phyloP scores from a whole-genome alignment of 2,888 invertebrate genomes.

The Cephus runcator region DNA sequence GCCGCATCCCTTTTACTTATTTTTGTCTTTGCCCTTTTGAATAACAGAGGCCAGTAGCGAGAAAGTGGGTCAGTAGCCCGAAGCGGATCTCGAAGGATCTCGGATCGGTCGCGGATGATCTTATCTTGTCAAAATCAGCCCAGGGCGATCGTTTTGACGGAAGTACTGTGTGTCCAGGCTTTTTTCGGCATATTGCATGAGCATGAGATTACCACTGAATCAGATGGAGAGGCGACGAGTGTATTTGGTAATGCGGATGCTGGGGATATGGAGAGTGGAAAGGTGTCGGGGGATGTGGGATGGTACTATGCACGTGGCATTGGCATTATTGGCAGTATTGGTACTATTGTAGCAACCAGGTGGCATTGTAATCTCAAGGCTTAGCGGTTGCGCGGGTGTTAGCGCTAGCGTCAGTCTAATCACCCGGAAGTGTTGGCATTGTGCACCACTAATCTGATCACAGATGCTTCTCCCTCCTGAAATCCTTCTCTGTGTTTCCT shows the following conservation, averaged over 20 bases:
- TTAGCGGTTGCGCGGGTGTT: constrained; percentile 13
- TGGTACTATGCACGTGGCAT: not conserved
- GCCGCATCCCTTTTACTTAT: constrained; percentile 19
- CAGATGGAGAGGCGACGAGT: not conserved
- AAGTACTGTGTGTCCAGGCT: not conserved
- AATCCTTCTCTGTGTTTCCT: not conserved
- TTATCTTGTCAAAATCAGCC: not conserved
- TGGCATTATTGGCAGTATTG: constrained; percentile 11
- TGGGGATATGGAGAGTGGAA: not conserved
- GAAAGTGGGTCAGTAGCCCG: not conserved
- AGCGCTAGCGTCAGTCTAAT: constrained; percentile 41
- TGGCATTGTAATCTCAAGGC: constrained; percentile 35
- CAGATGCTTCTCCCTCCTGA: constrained; percentile 43
- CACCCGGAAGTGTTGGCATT: constrained; percentile 49
- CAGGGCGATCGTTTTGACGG: not conserved
- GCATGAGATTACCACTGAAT: not conserved
- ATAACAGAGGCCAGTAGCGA: not conserved
- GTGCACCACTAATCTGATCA: constrained; percentile 49
- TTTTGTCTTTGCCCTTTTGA: constrained; percentile 5
- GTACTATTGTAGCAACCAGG: constrained; percentile 27
- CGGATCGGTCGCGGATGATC: not conserved
- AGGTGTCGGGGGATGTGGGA: not conserved
- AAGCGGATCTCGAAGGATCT: not conserved
- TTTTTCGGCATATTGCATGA: not conserved
- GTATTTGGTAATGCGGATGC: not conserved